Evolutionary conservation across 2,797 vertebrate genomes (phyloP).

Genomic region (Coranthus polyacanthus): DNA sequence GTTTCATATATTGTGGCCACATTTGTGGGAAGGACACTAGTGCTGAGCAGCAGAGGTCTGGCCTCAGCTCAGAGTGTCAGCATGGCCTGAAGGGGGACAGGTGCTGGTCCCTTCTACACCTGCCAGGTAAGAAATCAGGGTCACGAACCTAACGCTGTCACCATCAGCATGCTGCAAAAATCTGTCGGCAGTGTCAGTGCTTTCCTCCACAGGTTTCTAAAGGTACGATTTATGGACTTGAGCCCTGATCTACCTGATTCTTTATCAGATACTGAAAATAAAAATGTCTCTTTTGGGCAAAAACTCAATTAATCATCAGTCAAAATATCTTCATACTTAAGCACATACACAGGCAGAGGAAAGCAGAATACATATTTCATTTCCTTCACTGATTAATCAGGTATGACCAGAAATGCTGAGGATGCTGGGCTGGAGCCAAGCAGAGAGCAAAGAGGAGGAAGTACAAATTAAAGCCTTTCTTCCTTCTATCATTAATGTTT

Average conservation of each 20-base stretch:
- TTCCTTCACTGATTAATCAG: no score
- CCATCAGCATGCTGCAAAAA: not conserved
- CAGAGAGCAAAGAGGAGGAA: no score
- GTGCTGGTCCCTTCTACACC: conserved; percentile 54
- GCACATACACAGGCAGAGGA: no score
- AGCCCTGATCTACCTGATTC: not conserved
- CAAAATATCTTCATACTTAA: no score
- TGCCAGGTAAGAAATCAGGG: conserved; percentile 35
- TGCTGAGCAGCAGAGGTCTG: conserved; percentile 25
- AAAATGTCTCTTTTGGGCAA: no score
- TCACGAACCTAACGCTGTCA: not conserved
- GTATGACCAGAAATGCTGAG: no score
- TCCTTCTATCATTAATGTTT: no score
- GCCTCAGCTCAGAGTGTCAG: conserved; percentile 1
- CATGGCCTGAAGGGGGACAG: conserved; percentile 43
- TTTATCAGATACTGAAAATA: no score
- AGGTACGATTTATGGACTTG: not conserved
- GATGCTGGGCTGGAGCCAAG: no score
- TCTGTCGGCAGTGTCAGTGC: not conserved
- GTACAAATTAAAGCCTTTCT: no score
- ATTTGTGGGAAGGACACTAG: not conserved
- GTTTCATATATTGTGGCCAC: not conserved
- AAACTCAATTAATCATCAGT: no score
- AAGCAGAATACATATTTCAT: no score
- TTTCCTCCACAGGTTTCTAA: not conserved